Base-by-base conservation (phyloP, 2,797 vertebrate species). In the Danio jaintianensis region DNA sequence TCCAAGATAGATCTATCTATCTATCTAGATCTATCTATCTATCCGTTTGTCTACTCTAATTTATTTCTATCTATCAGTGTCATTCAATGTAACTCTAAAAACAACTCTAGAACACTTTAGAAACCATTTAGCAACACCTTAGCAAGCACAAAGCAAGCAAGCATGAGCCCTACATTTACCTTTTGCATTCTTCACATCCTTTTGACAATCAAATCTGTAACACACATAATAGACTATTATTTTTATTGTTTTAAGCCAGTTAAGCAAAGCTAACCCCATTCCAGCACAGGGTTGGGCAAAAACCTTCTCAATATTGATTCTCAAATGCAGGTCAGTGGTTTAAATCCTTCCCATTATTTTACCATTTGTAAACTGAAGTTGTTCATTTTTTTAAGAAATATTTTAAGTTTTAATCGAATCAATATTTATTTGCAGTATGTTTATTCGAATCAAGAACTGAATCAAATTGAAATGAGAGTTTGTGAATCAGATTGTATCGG, bases 261-360 rank as follows among this genome's bases (percentile, higher is more conserved):
- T 58, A 8, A 29, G 62, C 15, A 77, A 78, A 59, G n/a, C 55
- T 45, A 77, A 43, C 68, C 50, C 43, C 40, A 38, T 66, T 76
- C 52, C 18, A n/a, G 12, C 5, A 64, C 45, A 80, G 61, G 77
- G 45, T 1, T 29, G 3, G 3, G 29, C 29, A 29, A 29, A 29
- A 1, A 29, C 29, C 29, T 29, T 29, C 3, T 29, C 29, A 29
- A 29, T 29, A 29, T 29, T 29, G 29, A 1, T 29, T 29, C 29
- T 29, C 29, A 29, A 29, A 29, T 29, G 29, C 29, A 29, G 29
- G 29, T 29, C 29, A 29, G 29, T 29, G 29, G 29, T 29, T 29
- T 29, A 29, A 29, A 29, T 29, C 29, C 29, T 29, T 29, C 29
- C 29, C 29, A 29, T 29, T 29, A 29, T 29, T 29, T 29, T 29